phyloP scores from a whole-genome alignment of 2,797 vertebrate species.

The Saxicola maurus region DNA sequence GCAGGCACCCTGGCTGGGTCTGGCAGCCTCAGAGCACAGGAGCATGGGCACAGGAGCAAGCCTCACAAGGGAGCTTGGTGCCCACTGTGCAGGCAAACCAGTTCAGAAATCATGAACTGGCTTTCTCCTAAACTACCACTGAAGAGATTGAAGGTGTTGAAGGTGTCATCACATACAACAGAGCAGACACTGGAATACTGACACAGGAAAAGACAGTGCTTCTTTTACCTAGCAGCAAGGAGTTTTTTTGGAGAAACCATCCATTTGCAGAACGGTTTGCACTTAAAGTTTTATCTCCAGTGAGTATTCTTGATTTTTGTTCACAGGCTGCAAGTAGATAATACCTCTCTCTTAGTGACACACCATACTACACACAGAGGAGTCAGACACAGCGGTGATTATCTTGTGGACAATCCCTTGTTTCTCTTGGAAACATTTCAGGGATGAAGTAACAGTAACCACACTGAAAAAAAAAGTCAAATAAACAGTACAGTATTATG shows the following conservation, averaged over 20 bases:
- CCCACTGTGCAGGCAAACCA: neutral
- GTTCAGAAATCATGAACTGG: neutral
- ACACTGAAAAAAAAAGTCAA: constrained; percentile 42
- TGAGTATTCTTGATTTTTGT: neutral
- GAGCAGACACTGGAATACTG: neutral
- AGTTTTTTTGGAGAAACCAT: neutral
- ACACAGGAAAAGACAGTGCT: neutral
- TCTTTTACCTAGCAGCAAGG: neutral
- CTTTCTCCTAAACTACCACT: neutral
- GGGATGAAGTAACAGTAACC: constrained; percentile 65
- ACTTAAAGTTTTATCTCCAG: neutral
- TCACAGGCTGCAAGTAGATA: constrained; percentile 1
- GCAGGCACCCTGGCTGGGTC: neutral
- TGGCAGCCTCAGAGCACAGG: neutral
- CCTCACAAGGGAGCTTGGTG: neutral
- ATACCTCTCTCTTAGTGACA: constrained; percentile 6
- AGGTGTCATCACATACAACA: neutral
- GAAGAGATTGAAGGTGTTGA: neutral
- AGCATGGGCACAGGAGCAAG: fast-evolving
- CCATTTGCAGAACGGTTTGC: neutral
- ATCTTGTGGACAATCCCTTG: constrained; percentile 30
- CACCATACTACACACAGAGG: constrained; percentile 13
- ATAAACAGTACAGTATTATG: constrained; percentile 63
- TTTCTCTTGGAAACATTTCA: constrained; percentile 64
- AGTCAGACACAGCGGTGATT: constrained; percentile 58